Base-by-base conservation (phyloP, 2,797 vertebrate genomes). In the Serranus cabrilla region DNA sequence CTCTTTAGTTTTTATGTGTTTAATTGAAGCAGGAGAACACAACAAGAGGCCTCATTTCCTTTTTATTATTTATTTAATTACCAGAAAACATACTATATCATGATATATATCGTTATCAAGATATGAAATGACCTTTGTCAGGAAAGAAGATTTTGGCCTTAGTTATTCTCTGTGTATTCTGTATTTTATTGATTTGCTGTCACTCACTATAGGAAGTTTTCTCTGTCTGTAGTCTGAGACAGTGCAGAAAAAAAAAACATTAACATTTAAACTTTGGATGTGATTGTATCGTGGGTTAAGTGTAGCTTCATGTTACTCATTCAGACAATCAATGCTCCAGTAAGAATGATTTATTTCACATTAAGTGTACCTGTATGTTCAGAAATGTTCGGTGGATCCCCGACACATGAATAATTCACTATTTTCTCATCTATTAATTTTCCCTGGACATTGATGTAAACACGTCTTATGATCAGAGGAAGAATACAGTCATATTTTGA, bases 251-350 rank as follows among this genome's bases (percentile, higher is more conserved):
- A 76, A 31, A 42, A 68, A 20, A 75, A 40, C 20, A 57, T 76
- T 57, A 56, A 61, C 17, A 61, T 78, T 75, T 75, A 31, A 85
- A 66, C 60, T 39, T 31, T 47, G n/a, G 42, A 58, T 58, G 27
- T 57, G 25, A 63, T 71, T n/a, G n/a, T 31, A 3, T 31, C 27
- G 3, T 31, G 27, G 55, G 62, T 13, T 66, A 27, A 79, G 31
- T 49, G 17, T 13, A 49, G 4, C 46, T 74, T 76, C 71, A 45
- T 39, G 5, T 71, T 63, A 25, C 45, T 58, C 55, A 62, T 40
- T n/a, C 46, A 34, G 31, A 34, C 31, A 58, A 67, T 76, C n/a
- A 64, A 10, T 45, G 10, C 39, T 69, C 5, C 20, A 58, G 17
- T 31, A 14, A 54, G 10, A 66, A 42, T 18, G 0, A 27, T 13